Percentiles rank a stretch among this genome's conserved stretches.
phyloP scores from a whole-genome alignment of 1,140 invertebrate species.

The Conus ventricosus region DNA sequence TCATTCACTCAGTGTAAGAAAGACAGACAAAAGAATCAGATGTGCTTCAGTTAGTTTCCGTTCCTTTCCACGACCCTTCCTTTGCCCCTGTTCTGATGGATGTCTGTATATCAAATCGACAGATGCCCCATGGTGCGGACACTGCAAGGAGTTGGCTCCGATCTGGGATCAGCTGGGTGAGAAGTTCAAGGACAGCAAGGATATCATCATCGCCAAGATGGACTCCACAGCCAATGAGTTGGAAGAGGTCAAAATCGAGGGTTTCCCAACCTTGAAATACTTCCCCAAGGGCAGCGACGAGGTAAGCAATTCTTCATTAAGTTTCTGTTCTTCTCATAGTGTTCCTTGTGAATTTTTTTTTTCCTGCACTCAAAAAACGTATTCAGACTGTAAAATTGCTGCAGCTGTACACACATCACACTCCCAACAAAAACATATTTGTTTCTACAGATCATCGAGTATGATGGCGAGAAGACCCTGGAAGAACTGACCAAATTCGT shows the following conservation, averaged over 20 bases:
- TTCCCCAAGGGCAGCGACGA: constrained; percentile 95
- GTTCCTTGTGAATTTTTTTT: neutral
- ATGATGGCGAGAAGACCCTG: constrained; percentile 95
- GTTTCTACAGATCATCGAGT: constrained; percentile 85
- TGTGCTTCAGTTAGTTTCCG: too few relatives aligned
- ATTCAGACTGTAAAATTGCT: too few relatives aligned
- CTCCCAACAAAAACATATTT: neutral
- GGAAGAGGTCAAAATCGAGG: constrained; percentile 89
- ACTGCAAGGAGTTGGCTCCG: constrained; percentile 96
- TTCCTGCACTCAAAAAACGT: too few relatives aligned
- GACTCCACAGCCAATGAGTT: constrained; percentile 98
- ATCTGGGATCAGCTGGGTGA: constrained; percentile 94
- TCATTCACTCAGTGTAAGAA: too few relatives aligned
- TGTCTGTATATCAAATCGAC: constrained; percentile 4
- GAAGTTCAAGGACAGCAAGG: constrained; percentile 88
- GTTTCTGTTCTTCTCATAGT: too few relatives aligned
- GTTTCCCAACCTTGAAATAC: constrained; percentile 97
- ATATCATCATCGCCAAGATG: constrained; percentile 97
- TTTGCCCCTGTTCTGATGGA: neutral
- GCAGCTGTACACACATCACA: too few relatives aligned
- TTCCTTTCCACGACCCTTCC: too few relatives aligned
- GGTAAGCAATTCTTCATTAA: constrained; percentile 75
- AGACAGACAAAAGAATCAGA: too few relatives aligned
- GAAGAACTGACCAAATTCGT: constrained; percentile 95
- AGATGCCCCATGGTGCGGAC: constrained; percentile 95